Evolutionary conservation across 2,888 invertebrate genomes (phyloP), one percentile per base, ranked within the genome.

Genomic region (Exocentrus adspersus): DNA sequence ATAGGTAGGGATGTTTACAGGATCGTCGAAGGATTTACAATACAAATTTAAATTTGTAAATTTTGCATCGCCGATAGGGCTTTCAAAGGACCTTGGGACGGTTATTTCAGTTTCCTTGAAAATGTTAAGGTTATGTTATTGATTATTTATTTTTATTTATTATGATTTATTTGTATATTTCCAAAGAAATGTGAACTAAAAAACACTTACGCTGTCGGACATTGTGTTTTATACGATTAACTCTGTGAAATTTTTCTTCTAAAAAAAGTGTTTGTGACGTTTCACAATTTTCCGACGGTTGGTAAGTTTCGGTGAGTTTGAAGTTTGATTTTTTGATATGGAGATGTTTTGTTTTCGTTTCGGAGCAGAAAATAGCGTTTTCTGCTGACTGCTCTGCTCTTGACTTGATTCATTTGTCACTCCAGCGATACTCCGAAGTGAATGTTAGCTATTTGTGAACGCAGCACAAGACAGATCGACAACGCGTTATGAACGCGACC

Each of bases 141-240:
- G 37, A 19, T n/a, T n/a, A n/a, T n/a, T n/a, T n/a, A n/a, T n/a
- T n/a, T n/a, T n/a, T n/a, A n/a, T n/a, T n/a, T n/a, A n/a, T n/a
- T n/a, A n/a, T n/a, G n/a, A n/a, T n/a, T n/a, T n/a, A n/a, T n/a
- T n/a, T n/a, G n/a, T n/a, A 60, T 42, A 37, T 45, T 37, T 32
- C 42, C n/a, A 37, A 41, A 7, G 14, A 45, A 24, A 9, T 19
- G 28, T 30, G 37, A 21, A n/a, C 37, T 28, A 12, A 45, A 60
- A 54, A 37, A 9, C 53, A 69, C 72, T 72, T 69, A 72, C 72
- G 19, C 50, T 70, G 56, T 72, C 72, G 17, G 71, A 65, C 71
- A 72, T 48, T 16, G 28, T 69, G 19, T 62, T 61, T 45, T 37
- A 10, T 51, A 41, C 42, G 7, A 24, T 16, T 24, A 42, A 43